phyloP scores from a whole-genome alignment of 2,113 vertebrate genomes.

The Aptenodytes forsteri region DNA sequence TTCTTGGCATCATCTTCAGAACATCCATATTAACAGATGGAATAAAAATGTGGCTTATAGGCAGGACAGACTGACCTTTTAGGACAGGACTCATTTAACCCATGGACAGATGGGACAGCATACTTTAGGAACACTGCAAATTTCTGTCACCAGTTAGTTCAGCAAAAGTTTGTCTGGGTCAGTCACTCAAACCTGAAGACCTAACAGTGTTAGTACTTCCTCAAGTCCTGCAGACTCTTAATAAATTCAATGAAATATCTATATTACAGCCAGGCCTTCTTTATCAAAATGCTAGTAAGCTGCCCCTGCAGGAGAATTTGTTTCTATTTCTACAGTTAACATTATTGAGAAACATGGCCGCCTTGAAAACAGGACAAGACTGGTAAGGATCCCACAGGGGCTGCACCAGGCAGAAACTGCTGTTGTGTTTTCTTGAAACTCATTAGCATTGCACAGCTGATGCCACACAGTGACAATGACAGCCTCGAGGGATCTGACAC shows the following conservation, averaged over 20 bases:
- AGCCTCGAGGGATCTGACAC: neutral
- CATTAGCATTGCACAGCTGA: slow-evolving; percentile 41
- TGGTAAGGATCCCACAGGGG: neutral
- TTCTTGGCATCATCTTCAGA: slow-evolving; percentile 16
- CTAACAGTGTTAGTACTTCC: neutral
- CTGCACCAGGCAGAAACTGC: neutral
- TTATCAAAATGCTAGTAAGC: neutral
- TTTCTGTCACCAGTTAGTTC: neutral
- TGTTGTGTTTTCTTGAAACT: neutral
- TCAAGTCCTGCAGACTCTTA: neutral
- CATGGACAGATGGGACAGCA: neutral
- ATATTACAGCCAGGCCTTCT: neutral
- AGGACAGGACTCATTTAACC: neutral
- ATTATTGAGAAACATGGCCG: neutral
- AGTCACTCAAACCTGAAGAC: neutral
- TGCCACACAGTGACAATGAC: neutral
- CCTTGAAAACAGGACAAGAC: neutral
- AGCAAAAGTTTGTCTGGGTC: neutral
- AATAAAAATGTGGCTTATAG: neutral
- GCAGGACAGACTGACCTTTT: slow-evolving; percentile 36
- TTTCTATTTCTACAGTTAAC: neutral
- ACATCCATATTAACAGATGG: slow-evolving; percentile 37
- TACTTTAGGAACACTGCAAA: neutral
- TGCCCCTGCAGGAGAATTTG: neutral
- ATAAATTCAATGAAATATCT: neutral